Base-by-base conservation (phyloP, 30 jellyfish, hydroid and myxozoan species). In the Aurelia aurita region DNA sequence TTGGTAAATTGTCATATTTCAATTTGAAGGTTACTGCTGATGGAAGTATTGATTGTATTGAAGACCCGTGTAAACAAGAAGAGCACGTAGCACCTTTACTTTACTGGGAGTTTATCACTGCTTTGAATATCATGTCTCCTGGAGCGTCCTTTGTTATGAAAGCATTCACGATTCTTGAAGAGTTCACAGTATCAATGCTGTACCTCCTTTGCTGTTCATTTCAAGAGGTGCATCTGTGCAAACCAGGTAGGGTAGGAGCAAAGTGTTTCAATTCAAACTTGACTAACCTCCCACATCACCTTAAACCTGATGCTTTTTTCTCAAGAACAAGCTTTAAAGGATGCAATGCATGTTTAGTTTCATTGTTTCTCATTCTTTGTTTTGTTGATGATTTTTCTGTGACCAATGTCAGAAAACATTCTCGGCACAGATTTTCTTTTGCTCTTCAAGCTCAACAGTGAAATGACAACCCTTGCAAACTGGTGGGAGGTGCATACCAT, bases 11-110 rank as follows among this genome's bases (percentile, higher is more conserved):
- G 9, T 39, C 51, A 4, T 39, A 8, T 6, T 72, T 29, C 19
- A 19, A 11, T 35, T 32, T 8, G n/a, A n/a, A 83, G 97, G 97
- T 96, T 20, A 96, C 99, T 58, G 99, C 99, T 14, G 99, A 96
- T 88, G 99, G 99, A 3, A 89, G 99, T 45, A 87, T 96, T 26
- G 98, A 96, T 46, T 96, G 99, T 77, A 76, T 96, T 32, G 95
- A 90, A 0, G 85, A 89, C 67, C 99, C 99, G 0, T 87, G 88
- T 69, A 90, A 61, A 66, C 99, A 96, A 70, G 99, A 96, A 68
- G 54, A 43, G 3, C 81, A 21, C 21, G 97, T 96, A 19, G 81
- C 96, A 15, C 90, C 89, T 26, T 66, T 96, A 74, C 87, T 96
- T 46, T 79, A 81, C 67, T 88, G 97, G 97, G 98, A 96, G 62